A percentile compares a stretch with the other conserved stretches of the same genome.
These are phyloP conservation scores for Serilophus lunatus DNA, from an alignment of 2,113 vertebrate species.

Conservation along the genomic window DNA sequence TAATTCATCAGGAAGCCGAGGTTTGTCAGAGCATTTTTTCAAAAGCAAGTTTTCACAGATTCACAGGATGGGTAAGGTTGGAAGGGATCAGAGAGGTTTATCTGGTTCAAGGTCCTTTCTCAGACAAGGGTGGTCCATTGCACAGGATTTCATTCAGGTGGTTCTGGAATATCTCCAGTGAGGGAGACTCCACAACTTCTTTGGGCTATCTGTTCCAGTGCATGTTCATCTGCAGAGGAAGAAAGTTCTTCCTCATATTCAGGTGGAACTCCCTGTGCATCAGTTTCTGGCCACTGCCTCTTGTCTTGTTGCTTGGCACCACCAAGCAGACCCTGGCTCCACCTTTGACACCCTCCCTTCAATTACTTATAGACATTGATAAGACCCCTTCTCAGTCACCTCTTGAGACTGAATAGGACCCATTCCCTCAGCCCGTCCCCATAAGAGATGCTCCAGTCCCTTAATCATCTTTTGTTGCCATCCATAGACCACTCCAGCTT, in stretches of 20 bases:
- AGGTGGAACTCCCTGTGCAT: neutral
- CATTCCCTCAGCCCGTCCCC: neutral
- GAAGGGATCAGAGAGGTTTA: neutral
- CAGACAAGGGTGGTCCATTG: neutral
- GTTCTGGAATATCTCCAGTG: neutral
- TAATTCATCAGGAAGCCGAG: neutral
- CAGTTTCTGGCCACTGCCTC: neutral
- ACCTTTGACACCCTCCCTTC: neutral
- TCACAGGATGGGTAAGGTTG: neutral
- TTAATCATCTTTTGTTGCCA: neutral
- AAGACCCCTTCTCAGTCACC: fast-evolving
- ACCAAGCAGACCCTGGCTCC: neutral
- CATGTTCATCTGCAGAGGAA: neutral
- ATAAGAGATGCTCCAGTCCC: neutral
- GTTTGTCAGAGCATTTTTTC: neutral
- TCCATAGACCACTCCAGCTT: neutral
- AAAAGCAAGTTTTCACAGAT: neutral
- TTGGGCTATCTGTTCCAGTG: neutral
- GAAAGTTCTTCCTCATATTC: neutral
- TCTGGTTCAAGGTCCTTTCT: neutral
- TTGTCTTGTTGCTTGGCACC: neutral
- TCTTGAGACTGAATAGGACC: fast-evolving
- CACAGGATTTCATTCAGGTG: neutral
- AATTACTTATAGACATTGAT: neutral
- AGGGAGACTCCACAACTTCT: neutral